These are phyloP conservation scores for Paragorgia papillata DNA, from an alignment of 92 coral and sea anemone species.

Conservation along the genomic window DNA sequence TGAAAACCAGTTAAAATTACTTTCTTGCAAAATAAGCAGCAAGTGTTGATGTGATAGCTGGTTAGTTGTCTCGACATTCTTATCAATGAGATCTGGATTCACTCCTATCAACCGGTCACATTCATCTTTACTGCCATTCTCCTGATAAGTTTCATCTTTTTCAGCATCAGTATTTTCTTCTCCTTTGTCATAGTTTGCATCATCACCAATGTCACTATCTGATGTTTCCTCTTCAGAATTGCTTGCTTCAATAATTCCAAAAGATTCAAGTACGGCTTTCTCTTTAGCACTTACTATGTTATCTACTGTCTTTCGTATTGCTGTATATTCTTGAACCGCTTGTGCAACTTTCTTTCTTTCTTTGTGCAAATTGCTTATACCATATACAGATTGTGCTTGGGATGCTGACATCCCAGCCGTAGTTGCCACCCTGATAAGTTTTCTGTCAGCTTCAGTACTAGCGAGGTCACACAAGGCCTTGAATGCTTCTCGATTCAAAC, in stretches of 20 bases:
- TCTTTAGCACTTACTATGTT: constrained; percentile 10
- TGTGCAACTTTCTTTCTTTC: constrained; percentile 40
- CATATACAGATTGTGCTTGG: background rate
- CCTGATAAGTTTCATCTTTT: background rate
- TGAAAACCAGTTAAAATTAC: constrained; percentile 62
- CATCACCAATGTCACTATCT: constrained; percentile 4
- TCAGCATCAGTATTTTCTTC: background rate
- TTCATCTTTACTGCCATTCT: background rate
- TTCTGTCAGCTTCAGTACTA: constrained; percentile 29
- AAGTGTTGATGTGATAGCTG: no score
- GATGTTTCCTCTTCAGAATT: constrained; percentile 15
- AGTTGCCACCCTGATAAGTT: constrained; percentile 32
- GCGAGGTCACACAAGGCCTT: constrained; percentile 44
- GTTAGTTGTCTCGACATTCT: no score
- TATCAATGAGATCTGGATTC: no score
- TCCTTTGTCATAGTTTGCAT: background rate
- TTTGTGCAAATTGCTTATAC: background rate
- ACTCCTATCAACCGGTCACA: constrained; percentile 46
- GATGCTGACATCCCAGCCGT: constrained; percentile 18
- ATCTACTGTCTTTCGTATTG: background rate
- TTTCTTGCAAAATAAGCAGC: constrained; percentile 48
- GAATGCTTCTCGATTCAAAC: constrained; percentile 44
- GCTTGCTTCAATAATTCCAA: constrained; percentile 2
- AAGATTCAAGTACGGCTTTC: constrained; percentile 24
- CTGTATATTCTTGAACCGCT: background rate